Percentiles rank a stretch among this genome's conserved stretches.
phyloP scores from a whole-genome alignment of 2,797 vertebrate species.

The Onychomys leucogaster region DNA sequence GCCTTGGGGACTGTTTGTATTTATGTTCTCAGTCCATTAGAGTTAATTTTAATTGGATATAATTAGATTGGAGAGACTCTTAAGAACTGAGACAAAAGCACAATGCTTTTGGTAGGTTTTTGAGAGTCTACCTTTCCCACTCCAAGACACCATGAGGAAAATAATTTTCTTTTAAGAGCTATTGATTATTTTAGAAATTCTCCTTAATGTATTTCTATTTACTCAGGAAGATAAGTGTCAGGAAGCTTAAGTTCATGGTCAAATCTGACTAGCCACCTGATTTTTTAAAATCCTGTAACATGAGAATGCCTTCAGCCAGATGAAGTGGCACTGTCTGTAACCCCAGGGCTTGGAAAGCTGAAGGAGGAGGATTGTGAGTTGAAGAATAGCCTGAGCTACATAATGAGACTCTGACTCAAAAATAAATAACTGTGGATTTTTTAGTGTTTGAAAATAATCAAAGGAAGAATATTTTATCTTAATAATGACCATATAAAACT shows the following conservation, averaged over 20 bases:
- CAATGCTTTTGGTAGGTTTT: not conserved
- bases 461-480: not conserved
- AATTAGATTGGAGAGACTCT: slow-evolving; percentile 48
- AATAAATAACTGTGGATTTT: not conserved
- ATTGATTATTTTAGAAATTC: slow-evolving; percentile 32
- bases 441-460: not conserved
- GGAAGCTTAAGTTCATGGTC: not conserved
- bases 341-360: not conserved
- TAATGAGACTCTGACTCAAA: not conserved
- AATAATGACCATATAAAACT: not conserved
- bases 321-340: too few species aligned
- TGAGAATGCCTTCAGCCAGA: not conserved
- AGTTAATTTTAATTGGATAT: slow-evolving; percentile 33
- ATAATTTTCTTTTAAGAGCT: not conserved
- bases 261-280: not conserved
- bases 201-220: slow-evolving; percentile 1
- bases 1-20: slow-evolving; percentile 36
- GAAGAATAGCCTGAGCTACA: not conserved
- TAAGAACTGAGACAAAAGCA: not conserved
- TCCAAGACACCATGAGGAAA: not conserved
- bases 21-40: slow-evolving; percentile 22
- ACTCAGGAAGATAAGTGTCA: not conserved
- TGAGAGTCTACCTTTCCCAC: not conserved
- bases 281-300: not conserved
- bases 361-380: not conserved